These are phyloP conservation scores for Erythrocercus mccallii DNA, from an alignment of 2,113 vertebrate genomes.

Conservation along the genomic window DNA sequence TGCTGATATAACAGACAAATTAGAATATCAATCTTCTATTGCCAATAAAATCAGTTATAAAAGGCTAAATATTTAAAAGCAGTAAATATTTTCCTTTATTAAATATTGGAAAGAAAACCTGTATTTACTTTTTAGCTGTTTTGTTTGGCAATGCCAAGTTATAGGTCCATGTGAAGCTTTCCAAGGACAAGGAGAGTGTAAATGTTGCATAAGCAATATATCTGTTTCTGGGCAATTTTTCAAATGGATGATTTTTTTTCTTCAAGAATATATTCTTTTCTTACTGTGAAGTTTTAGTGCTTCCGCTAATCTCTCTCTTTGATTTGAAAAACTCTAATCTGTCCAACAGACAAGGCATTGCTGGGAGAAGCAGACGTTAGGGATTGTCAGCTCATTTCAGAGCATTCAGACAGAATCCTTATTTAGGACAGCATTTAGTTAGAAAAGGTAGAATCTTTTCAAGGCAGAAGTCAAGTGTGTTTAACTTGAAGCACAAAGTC, in stretches of 20 bases:
- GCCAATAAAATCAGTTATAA: not conserved
- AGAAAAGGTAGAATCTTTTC: not conserved
- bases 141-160: not conserved
- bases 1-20: not conserved
- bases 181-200: not conserved
- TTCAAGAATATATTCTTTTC: not conserved
- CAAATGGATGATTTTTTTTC: not conserved
- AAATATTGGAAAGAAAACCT: not conserved
- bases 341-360: not conserved
- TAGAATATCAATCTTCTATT: not conserved
- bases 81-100: not conserved
- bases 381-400: not conserved
- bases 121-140: not conserved
- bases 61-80: not conserved
- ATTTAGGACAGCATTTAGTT: not conserved
- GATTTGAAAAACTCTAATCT: not conserved
- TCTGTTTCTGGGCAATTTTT: not conserved
- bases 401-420: not conserved
- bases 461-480: not conserved
- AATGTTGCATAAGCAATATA: not conserved
- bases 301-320: not conserved
- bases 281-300: not conserved
- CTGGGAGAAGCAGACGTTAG: not conserved
- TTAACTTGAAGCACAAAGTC: not conserved
- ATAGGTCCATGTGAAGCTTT: slow-evolving; percentile 38